Evolutionary conservation across 2,113 vertebrate species (phyloP).

Genomic region (Hemiscyllium ocellatum): DNA sequence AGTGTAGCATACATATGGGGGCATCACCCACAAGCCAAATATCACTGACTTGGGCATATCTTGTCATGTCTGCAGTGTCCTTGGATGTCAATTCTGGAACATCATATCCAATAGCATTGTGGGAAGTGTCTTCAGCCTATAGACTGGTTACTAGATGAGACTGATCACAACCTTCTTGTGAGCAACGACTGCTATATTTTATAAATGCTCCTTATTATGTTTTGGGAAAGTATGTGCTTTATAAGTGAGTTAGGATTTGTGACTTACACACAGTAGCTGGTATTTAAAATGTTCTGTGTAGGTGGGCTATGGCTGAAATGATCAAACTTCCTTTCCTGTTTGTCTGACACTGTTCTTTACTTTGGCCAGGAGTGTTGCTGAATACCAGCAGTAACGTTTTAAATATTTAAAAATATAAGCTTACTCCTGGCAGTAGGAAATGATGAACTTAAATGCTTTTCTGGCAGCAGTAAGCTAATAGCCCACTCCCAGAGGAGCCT

Average conservation of each 20-base stretch:
- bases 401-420: slow-evolving; percentile 22
- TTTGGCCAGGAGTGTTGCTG: neutral
- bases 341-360: neutral
- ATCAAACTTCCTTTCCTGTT: neutral
- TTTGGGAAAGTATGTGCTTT: neutral
- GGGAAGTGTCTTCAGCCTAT: neutral
- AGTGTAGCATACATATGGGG: neutral
- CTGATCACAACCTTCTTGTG: neutral
- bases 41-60: neutral
- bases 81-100: neutral
- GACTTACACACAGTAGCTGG: neutral
- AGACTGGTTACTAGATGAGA: neutral
- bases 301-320: neutral
- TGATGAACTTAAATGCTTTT: slow-evolving; percentile 1
- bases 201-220: neutral
- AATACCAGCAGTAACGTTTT: slow-evolving; percentile 24
- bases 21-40: neutral
- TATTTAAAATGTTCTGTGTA: neutral
- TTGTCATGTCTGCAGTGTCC: neutral
- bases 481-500: slow-evolving; percentile 5
- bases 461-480: slow-evolving; percentile 17
- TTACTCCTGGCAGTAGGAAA: slow-evolving; percentile 10
- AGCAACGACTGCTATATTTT: too few species aligned
- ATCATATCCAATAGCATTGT: neutral
- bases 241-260: neutral